These are phyloP conservation scores for Pasiphila rectangulata DNA, from an alignment of 2,888 invertebrate genomes.

Conservation along the genomic window DNA sequence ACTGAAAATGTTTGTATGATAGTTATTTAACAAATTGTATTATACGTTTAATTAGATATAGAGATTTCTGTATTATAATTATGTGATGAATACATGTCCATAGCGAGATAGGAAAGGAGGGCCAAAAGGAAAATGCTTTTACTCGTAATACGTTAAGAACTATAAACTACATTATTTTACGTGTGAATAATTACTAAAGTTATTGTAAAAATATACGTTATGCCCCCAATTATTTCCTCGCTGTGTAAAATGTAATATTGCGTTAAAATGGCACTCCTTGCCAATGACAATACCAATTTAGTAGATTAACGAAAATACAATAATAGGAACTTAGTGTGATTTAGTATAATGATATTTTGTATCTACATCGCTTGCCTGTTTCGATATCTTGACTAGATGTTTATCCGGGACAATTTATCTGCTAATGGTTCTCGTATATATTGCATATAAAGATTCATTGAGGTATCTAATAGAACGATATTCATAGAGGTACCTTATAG, in stretches of 20 bases:
- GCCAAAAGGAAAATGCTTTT: slow-evolving; percentile 17
- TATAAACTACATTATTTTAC: neutral
- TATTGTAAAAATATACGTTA: slow-evolving; percentile 6
- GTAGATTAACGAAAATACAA: slow-evolving; percentile 23
- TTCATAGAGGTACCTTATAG: neutral
- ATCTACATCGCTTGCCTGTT: slow-evolving; percentile 8
- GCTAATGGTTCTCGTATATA: too few species aligned
- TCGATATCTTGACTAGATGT: too few species aligned
- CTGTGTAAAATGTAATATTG: neutral
- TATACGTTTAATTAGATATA: slow-evolving; percentile 24
- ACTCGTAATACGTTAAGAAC: neutral
- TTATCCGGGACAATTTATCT: too few species aligned
- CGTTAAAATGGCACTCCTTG: slow-evolving; percentile 47
- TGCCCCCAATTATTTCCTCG: slow-evolving; percentile 15
- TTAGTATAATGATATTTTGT: slow-evolving; percentile 26
- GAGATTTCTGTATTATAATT: slow-evolving; percentile 17
- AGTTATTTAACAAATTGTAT: slow-evolving; percentile 20
- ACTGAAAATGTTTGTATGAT: slow-evolving; percentile 18
- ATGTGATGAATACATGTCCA: slow-evolving; percentile 18
- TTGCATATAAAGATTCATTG: too few species aligned
- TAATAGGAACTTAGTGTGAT: slow-evolving; percentile 35
- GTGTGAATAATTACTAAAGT: neutral
- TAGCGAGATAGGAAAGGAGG: slow-evolving; percentile 14
- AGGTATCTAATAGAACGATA: too few species aligned
- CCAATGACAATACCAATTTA: slow-evolving; percentile 64